phyloP scores from a whole-genome alignment of 2,888 invertebrate genomes.

The Chelonus formosanus region DNA sequence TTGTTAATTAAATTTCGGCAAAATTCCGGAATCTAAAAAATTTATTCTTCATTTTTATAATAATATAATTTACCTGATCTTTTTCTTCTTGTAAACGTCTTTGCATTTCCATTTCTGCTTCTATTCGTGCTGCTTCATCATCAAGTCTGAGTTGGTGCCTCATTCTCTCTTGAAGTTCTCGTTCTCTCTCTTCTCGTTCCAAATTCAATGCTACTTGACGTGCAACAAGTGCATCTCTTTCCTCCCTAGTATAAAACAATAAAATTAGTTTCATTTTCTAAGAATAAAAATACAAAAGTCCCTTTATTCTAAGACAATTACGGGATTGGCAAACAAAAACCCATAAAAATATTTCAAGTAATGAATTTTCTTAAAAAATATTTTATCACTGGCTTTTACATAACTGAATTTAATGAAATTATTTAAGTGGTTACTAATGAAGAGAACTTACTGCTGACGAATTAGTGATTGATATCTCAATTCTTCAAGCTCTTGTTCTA shows the following conservation, averaged over 20 bases:
- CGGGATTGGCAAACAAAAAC: too few species aligned
- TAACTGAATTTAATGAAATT: too few species aligned
- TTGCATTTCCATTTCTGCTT: constrained; percentile 67
- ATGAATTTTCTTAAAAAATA: too few species aligned
- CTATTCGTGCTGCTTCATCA: constrained; percentile 57
- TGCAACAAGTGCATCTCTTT: constrained; percentile 74
- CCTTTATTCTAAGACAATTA: too few species aligned
- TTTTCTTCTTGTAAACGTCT: constrained; percentile 75
- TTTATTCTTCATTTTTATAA: not conserved
- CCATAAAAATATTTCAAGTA: too few species aligned
- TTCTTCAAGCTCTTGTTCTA: constrained; percentile 77
- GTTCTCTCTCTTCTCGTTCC: constrained; percentile 69
- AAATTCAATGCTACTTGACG: constrained; percentile 74
- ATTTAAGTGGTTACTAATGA: too few species aligned
- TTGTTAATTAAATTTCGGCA: not conserved
- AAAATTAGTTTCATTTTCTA: not conserved
- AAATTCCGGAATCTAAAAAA: not conserved
- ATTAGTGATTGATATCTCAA: constrained; percentile 70
- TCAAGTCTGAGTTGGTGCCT: constrained; percentile 60
- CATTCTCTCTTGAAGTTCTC: constrained; percentile 68
- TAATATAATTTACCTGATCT: constrained; percentile 70
- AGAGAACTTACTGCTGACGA: constrained; percentile 71
- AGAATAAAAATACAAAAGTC: too few species aligned
- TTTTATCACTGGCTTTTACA: too few species aligned
- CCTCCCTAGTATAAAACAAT: constrained; percentile 67